These are phyloP conservation scores for Callopanchax toddi DNA, from an alignment of 2,113 vertebrate species.

Conservation along the genomic window DNA sequence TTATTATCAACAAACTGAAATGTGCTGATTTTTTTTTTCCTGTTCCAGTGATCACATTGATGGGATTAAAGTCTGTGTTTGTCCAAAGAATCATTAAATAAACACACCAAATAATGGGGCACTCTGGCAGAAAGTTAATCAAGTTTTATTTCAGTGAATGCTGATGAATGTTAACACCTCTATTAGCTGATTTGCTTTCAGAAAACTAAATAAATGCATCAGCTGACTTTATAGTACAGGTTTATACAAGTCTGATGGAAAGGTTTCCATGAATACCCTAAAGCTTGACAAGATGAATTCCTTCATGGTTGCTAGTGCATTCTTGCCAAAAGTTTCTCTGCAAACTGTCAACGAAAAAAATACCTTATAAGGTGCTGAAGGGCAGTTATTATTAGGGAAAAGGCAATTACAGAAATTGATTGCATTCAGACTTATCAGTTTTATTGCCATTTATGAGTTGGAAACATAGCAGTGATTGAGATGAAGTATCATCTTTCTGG, in stretches of 20 bases:
- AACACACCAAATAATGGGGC: background rate
- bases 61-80: background rate
- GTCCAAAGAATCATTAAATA: conserved; percentile 11
- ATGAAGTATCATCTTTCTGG: too few species aligned
- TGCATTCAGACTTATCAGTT: background rate
- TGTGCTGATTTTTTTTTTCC: conserved; percentile 26
- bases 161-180: too few species aligned
- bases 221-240: conserved; percentile 39
- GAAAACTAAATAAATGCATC: conserved; percentile 14
- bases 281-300: conserved; percentile 22
- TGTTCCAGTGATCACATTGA: too few species aligned
- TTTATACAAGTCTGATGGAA: conserved; percentile 46
- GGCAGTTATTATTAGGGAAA: conserved; percentile 1
- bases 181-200: background rate
- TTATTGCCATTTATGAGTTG: background rate
- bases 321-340: conserved; percentile 21
- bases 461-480: background rate
- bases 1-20: conserved; percentile 29
- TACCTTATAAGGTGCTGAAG: background rate
- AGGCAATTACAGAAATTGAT: background rate
- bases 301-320: background rate
- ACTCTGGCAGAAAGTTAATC: background rate
- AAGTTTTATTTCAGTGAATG: background rate
- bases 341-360: background rate
- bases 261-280: conserved; percentile 9